Percentiles rank a stretch among this genome's conserved stretches.
These are phyloP conservation scores for Denticeps clupeoides DNA, from an alignment of 2,797 vertebrate species.

Conservation along the genomic window DNA sequence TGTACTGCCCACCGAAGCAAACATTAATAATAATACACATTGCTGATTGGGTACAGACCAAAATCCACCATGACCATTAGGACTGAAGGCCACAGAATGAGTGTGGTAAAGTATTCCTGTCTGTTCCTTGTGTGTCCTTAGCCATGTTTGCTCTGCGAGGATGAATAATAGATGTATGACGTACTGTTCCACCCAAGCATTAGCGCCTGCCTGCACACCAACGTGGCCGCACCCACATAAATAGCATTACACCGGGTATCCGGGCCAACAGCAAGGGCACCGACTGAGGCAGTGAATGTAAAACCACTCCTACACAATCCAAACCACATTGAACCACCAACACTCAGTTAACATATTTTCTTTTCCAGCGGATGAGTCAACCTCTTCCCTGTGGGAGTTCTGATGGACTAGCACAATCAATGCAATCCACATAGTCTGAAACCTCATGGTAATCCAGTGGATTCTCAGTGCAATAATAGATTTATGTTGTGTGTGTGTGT, in stretches of 20 bases:
- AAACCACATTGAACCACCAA: neutral
- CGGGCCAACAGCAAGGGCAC: conserved; percentile 1
- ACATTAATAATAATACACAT: too few species aligned
- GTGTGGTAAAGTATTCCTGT: too few species aligned
- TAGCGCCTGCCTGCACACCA: neutral
- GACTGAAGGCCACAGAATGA: too few species aligned
- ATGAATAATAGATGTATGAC: conserved; percentile 18
- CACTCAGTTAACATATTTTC: neutral
- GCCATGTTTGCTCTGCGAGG: conserved; percentile 4
- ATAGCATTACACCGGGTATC: conserved; percentile 11
- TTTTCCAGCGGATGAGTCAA: neutral
- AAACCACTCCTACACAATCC: neutral
- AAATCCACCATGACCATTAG: too few species aligned
- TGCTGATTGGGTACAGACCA: too few species aligned
- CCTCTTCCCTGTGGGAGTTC: neutral
- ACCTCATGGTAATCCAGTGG: too few species aligned
- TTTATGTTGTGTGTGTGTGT: too few species aligned
- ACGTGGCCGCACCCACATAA: conserved; percentile 5
- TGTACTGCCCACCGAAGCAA: neutral
- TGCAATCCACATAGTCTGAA: too few species aligned
- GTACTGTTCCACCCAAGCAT: conserved; percentile 6
- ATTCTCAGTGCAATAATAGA: neutral
- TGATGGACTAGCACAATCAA: too few species aligned
- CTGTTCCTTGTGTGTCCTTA: too few species aligned
- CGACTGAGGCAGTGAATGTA: neutral